These are phyloP conservation scores for Malacosoma neustria DNA, from an alignment of 2,888 invertebrate species.

Conservation along the genomic window DNA sequence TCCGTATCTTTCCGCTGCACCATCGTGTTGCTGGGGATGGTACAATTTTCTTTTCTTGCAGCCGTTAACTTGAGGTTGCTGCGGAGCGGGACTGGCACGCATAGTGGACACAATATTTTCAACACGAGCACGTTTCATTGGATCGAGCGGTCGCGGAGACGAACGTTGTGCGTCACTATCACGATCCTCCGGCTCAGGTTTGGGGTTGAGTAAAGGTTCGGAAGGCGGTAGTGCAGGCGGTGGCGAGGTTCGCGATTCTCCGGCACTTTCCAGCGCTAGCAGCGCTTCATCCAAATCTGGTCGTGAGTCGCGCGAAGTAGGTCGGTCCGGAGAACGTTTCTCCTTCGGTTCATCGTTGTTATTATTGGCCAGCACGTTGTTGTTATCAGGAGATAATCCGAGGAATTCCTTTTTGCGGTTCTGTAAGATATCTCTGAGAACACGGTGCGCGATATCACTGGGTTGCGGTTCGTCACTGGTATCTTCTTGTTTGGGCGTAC, in stretches of 20 bases:
- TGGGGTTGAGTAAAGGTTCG: conserved; percentile 76
- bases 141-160: conserved; percentile 78
- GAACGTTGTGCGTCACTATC: conserved; percentile 76
- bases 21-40: conserved; percentile 94
- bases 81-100: conserved; percentile 89
- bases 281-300: conserved; percentile 77
- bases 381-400: conserved; percentile 76
- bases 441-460: conserved; percentile 83
- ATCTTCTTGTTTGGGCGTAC: conserved; percentile 83
- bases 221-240: conserved; percentile 73
- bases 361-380: conserved; percentile 73
- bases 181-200: conserved; percentile 78
- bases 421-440: conserved; percentile 92
- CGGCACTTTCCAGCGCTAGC: conserved; percentile 74
- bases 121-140: conserved; percentile 91
- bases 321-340: conserved; percentile 75
- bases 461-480: conserved; percentile 68
- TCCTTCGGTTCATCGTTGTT: conserved; percentile 73
- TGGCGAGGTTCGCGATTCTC: conserved; percentile 63
- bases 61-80: conserved; percentile 86
- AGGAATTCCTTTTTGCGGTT: conserved; percentile 89
- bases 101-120: conserved; percentile 97
- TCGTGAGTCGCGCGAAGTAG: conserved; percentile 78
- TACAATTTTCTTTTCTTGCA: conserved; percentile 97
- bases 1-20: conserved; percentile 76